Base-by-base conservation (phyloP, 2,888 invertebrate genomes). In the Trachelus stipa region DNA sequence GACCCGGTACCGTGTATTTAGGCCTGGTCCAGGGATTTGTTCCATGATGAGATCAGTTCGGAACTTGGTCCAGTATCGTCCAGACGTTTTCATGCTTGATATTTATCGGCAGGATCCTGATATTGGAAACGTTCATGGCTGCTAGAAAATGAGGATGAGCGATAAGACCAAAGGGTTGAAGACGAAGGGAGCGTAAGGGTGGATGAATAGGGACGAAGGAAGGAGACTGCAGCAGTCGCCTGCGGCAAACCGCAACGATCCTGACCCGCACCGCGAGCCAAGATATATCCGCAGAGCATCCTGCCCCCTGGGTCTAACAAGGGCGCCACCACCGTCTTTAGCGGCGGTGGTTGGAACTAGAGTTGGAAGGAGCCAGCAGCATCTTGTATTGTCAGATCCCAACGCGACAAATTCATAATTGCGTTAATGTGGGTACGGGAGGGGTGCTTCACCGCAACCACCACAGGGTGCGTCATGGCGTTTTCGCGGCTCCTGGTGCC, bases 351-450 rank as follows among this genome's bases (percentile, higher is more conserved):
- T 37, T 75, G 69, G 76, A 75, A 69, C 30, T 30, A 73, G 79
- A 76, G 73, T 78, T 78, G 81, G 81, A 82, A 84, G 85, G 84
- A 83, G 83, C 84, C 81, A 84, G 89, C 88, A 86, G 89, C 91
- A 91, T 90, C 90, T 90, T 91, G 91, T 91, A 91, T 91, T 90
- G 91, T 91, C 91, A 90, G 88, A 88, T 88, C 87, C 88, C 88
- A 86, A 85, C 87, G 89, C 90, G 90, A 90, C 88, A 90, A 91
- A 91, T 91, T 91, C 89, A 91, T 91, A 91, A 90, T 90, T 90
- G 88, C 90, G 88, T 90, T 91, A 89, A 90, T 91, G 88, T 88
- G 87, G 88, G 87, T 86, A 87, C 85, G 85, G 84, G 84, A 85
- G 84, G 85, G 82, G 85, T 84, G 83, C 85, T 86, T 86, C 83